Evolutionary conservation across 1,140 invertebrate genomes (phyloP), one percentile per base, ranked within the genome.

Genomic region (Lepidurus couesii): DNA sequence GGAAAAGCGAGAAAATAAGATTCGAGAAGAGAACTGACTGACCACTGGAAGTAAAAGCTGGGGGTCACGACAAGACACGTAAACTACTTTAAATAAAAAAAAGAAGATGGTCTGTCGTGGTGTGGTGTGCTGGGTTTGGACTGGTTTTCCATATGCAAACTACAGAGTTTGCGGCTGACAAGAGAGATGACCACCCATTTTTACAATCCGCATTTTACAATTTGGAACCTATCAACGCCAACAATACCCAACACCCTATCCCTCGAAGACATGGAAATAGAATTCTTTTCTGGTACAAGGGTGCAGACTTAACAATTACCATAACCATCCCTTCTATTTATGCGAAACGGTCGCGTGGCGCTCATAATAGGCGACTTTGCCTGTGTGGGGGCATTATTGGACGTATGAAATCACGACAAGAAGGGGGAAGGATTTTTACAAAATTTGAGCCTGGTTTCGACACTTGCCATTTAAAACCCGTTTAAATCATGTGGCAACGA

Each of bases 181-280:
- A 65, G 53, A 65, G 53, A 65, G 53, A 65, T 65, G 53, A 65
- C 53, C 53, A 65, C 16, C 53, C 53, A 65, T 65, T 65, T 65
- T 65, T 65, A 65, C 53, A 65, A 65, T 65, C 53, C 53, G 53
- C 53, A 65, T 65, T 65, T 65, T 65, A 65, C 53, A 65, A 65
- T 65, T 65, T 13, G 53, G 53, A 65, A 65, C 53, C 53, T 65
- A 65, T 65, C 53, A 65, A 65, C 21, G 53, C 53, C 53, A 65
- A 65, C 53, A 65, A 65, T 65, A 65, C 53, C 53, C 53, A 65
- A 65, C 53, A 65, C 53, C 53, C 53, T 21, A 65, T 13, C n/a
- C 53, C 53, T 7, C 13, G 16, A 65, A 16, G 53, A 65, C 53
- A 65, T 16, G 53, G 34, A 2, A 34, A 34, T 34, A 34, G 34